Evolutionary conservation across 2,113 vertebrate species (phyloP).

Genomic region (Callithrix jacchus): DNA sequence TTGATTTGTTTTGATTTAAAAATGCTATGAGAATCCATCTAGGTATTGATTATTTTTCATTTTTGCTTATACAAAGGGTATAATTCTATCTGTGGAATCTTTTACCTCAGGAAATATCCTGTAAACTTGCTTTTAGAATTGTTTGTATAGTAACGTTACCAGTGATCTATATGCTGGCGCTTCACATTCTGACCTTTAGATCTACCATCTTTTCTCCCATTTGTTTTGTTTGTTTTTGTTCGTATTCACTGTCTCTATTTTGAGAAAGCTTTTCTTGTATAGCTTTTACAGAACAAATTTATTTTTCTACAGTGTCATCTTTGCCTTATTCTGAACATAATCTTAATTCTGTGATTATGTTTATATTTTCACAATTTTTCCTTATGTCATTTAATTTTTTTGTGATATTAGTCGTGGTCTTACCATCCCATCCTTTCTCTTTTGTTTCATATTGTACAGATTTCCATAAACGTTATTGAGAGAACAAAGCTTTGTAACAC

Average conservation of each 20-base stretch:
- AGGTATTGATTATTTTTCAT: background rate
- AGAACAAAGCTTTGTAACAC: background rate
- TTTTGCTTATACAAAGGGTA: background rate
- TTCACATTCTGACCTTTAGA: background rate
- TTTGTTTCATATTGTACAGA: background rate
- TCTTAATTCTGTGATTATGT: background rate
- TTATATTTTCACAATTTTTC: background rate
- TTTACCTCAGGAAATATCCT: background rate
- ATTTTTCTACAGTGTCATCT: background rate
- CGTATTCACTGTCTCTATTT: background rate
- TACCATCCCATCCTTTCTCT: background rate
- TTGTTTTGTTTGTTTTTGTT: background rate
- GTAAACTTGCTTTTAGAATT: background rate
- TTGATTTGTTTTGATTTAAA: background rate
- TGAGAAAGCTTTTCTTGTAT: background rate
- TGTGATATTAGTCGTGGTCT: background rate
- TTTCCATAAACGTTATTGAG: background rate
- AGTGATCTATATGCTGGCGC: background rate
- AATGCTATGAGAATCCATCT: background rate
- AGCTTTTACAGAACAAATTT: background rate
- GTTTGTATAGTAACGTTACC: background rate
- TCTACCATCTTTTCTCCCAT: background rate
- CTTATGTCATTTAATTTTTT: background rate
- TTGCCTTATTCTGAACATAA: background rate
- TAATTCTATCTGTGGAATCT: background rate